Conservation (phyloP, 2,797 vertebrate species). For the Dendrocincla fuliginosa region DNA sequence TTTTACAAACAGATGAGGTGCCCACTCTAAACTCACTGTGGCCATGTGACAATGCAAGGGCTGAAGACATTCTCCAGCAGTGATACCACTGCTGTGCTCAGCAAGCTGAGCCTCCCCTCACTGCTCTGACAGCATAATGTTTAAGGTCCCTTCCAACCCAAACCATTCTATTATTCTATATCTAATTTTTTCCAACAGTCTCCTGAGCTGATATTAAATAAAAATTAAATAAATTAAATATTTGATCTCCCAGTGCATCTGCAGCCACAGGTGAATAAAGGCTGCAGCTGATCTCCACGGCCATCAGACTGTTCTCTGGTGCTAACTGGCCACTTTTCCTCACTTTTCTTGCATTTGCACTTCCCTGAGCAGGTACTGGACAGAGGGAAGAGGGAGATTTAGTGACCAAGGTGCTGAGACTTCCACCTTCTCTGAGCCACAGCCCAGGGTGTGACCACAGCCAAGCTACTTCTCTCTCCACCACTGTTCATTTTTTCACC, state of each 20-base stretch:
- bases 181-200: too few relatives aligned
- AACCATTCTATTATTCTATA: too few relatives aligned
- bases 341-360: fast-evolving
- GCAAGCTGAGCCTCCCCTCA: not conserved
- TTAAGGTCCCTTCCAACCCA: too few relatives aligned
- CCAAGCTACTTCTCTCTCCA: not conserved
- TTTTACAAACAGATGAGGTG: not conserved
- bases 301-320: fast-evolving
- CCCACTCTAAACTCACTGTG: not conserved
- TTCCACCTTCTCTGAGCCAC: not conserved
- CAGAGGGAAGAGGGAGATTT: not conserved
- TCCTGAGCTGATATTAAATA: too few relatives aligned
- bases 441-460: not conserved
- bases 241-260: too few relatives aligned
- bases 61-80: not conserved
- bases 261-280: too few relatives aligned
- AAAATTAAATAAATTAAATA: too few relatives aligned
- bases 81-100: not conserved
- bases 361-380: fast-evolving
- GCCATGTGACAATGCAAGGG: not conserved
- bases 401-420: not conserved
- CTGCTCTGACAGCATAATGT: not conserved
- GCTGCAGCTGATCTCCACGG: not conserved
- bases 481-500: not conserved
- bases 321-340: not conserved